Conservation (phyloP, 2,113 vertebrate genomes). For the Syngnathus scovelli region DNA sequence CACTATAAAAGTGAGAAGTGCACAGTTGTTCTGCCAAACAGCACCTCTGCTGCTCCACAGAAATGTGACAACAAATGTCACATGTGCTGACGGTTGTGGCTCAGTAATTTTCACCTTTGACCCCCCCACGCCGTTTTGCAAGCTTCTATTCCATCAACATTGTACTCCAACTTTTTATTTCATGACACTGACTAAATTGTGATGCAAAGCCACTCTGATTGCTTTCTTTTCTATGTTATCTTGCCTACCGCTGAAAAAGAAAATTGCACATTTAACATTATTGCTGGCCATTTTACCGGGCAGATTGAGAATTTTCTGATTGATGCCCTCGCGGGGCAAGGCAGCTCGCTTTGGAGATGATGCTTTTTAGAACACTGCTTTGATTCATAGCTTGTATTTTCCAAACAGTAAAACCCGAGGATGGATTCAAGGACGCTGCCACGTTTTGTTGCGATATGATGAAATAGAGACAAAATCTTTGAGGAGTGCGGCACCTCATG, state of each 20-base stretch:
- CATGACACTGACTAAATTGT: conserved; percentile 11
- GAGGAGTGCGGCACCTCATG: background rate
- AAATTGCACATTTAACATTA: conserved; percentile 13
- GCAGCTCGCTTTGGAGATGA: background rate
- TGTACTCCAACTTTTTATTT: conserved; percentile 19
- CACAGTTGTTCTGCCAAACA: background rate
- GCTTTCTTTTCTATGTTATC: background rate
- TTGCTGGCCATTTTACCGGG: conserved; percentile 11
- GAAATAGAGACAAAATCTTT: background rate
- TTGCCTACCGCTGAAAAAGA: background rate
- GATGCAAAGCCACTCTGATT: conserved; percentile 20
- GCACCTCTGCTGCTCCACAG: background rate
- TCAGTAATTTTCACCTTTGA: conserved; percentile 11
- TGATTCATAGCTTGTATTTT: conserved; percentile 10
- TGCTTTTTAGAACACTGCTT: background rate
- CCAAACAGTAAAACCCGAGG: background rate
- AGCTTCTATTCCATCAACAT: conserved; percentile 17
- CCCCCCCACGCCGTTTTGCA: conserved; percentile 7
- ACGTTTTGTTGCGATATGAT: background rate
- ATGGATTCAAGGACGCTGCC: background rate
- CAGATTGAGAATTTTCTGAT: background rate
- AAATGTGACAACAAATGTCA: conserved; percentile 5
- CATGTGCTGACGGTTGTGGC: conserved; percentile 5
- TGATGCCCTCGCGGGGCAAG: conserved; percentile 10
- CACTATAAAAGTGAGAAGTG: conserved; percentile 2